Evolutionary conservation across 2,888 invertebrate genomes (phyloP), one percentile per base, ranked within the genome.

Genomic region (Rosalia funebris): DNA sequence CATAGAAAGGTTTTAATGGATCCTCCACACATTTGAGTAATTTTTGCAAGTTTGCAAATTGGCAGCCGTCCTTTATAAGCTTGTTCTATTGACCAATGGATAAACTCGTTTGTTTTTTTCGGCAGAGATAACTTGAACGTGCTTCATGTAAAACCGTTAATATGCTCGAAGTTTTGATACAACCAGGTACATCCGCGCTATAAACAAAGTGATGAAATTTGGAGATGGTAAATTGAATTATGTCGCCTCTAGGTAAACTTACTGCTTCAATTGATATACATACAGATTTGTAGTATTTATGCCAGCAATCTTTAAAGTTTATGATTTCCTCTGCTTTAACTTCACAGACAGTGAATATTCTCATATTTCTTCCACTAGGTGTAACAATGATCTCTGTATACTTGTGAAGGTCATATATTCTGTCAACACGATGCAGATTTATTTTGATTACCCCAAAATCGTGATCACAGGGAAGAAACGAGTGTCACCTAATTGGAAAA

Each of bases 221-320:
- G 3, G 25, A 25, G 25, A 25, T 25, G 9, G 25, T 5, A 25
- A 25, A 25, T 25, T 3, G 25, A 5, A 5, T 3, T 9, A 5
- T 25, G 4, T 25, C 25, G 9, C 9, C 9, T 9, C 25, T 25
- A 3, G 25, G 9, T 5, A 25, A 9, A 3, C 9, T 25, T 5
- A 25, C 25, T 5, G 25, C 9, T 25, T 25, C 25, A 25, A 9
- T 5, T 5, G 25, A 25, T 9, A 25, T 25, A 9, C 25, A 25
- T 25, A 9, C 9, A 5, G 25, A 5, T 45, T 45, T 45, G 14
- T 45, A 45, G 5, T 31, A 45, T 12, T 12, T 45, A 2, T 15
- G 7, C 45, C 32, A 45, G 31, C 45, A 45, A 14, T 11, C 31
- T 45, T 45, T 45, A 9, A 11, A 45, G 31, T 45, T 31, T 11